These are phyloP conservation scores for Mus caroli DNA, from an alignment of 2,797 vertebrate species.

Conservation along the genomic window DNA sequence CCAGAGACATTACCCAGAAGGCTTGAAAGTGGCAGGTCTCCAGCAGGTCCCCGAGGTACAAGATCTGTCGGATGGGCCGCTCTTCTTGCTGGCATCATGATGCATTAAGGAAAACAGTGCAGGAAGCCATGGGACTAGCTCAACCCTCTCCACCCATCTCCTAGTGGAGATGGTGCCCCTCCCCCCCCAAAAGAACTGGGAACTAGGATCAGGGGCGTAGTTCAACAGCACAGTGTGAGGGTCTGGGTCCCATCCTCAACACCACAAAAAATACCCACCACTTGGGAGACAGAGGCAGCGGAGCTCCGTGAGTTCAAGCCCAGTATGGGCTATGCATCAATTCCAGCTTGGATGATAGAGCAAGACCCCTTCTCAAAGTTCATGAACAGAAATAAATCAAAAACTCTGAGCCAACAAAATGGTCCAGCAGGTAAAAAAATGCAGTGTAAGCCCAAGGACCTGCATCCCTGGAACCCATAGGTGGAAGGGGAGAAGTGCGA, in stretches of 20 bases:
- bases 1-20: conserved; percentile 93
- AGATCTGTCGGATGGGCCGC: conserved; percentile 95
- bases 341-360: neutral
- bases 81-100: conserved; percentile 92
- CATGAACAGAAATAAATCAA: neutral
- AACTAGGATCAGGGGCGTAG: neutral
- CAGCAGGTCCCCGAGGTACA: conserved; percentile 95
- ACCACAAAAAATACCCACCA: neutral
- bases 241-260: neutral
- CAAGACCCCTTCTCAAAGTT: neutral
- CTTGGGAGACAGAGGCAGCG: neutral
- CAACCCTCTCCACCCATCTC: neutral
- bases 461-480: neutral
- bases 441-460: neutral
- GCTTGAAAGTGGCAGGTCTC: conserved; percentile 97
- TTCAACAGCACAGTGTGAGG: neutral
- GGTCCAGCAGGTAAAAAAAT: neutral
- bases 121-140: accelerated
- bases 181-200: neutral
- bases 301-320: too few species aligned
- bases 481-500: neutral
- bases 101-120: conserved; percentile 67
- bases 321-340: neutral
- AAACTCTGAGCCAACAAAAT: neutral
- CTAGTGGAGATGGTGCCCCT: too few species aligned